These are phyloP conservation scores for Choristoneura fumiferana DNA, from an alignment of 1,140 invertebrate genomes.

Conservation along the genomic window DNA sequence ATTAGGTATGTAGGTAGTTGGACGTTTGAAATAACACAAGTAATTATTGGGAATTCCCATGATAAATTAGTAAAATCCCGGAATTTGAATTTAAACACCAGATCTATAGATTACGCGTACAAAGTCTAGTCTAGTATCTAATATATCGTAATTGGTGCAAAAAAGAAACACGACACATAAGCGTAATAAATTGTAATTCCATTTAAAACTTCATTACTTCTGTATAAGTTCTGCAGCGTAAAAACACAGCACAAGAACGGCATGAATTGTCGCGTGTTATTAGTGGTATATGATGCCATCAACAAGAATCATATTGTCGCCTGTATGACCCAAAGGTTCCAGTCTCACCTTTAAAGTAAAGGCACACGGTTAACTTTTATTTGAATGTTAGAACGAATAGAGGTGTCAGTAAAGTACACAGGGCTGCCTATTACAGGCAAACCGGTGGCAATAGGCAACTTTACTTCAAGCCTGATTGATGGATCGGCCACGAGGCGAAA, in stretches of 20 bases:
- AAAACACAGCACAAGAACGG: constrained; percentile 33
- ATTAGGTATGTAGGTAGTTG: neutral
- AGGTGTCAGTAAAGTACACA: constrained; percentile 36
- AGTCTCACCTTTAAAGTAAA: constrained; percentile 27
- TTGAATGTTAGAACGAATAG: constrained; percentile 20
- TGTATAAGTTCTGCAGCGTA: constrained; percentile 2
- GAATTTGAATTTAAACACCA: no score
- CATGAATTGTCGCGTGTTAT: constrained; percentile 52
- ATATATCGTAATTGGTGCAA: neutral
- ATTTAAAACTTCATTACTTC: constrained; percentile 7
- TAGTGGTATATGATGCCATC: constrained; percentile 47
- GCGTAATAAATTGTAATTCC: constrained; percentile 6
- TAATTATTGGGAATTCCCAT: no score
- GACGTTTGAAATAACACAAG: no score
- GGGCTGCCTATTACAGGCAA: constrained; percentile 50
- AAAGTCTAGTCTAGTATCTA: no score
- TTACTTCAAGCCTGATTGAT: constrained; percentile 58
- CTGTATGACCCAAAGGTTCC: constrained; percentile 26
- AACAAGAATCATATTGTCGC: constrained; percentile 44
- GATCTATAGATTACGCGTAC: no score
- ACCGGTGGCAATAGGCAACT: constrained; percentile 49
- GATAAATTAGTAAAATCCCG: no score
- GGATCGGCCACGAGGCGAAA: constrained; percentile 50
- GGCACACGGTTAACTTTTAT: constrained; percentile 31
- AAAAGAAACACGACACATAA: constrained; percentile 9